These are phyloP conservation scores for Tipula vernalis DNA, from an alignment of 2,888 invertebrate genomes.

Conservation along the genomic window DNA sequence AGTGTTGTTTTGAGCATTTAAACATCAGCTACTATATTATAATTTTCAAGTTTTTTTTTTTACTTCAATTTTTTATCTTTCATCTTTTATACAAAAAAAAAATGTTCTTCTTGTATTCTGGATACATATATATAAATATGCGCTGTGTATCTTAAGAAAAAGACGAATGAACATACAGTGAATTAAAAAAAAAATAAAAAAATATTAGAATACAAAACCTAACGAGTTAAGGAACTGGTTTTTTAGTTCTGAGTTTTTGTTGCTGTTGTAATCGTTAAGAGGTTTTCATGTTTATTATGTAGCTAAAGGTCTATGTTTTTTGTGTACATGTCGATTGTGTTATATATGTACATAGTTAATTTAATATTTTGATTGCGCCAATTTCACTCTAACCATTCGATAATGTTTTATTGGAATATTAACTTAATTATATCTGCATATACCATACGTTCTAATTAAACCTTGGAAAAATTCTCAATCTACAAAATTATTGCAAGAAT, in stretches of 20 bases:
- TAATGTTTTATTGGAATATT: too few species aligned
- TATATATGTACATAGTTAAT: not conserved
- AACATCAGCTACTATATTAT: conserved; percentile 9
- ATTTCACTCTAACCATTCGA: not conserved
- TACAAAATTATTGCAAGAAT: too few species aligned
- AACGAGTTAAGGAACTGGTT: not conserved
- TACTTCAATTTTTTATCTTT: conserved; percentile 7
- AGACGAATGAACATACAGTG: not conserved
- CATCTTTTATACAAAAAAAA: not conserved
- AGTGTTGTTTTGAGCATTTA: conserved; percentile 10
- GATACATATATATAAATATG: not conserved
- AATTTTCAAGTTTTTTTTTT: not conserved
- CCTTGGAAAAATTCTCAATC: too few species aligned
- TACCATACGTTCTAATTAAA: too few species aligned
- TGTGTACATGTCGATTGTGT: not conserved
- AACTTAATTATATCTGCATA: too few species aligned
- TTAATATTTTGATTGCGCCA: not conserved
- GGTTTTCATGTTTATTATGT: not conserved
- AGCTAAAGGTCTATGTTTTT: not conserved
- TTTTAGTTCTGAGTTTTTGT: not conserved
- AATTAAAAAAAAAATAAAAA: not conserved
- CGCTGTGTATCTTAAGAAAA: not conserved
- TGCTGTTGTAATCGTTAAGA: not conserved
- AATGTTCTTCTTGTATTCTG: not conserved
- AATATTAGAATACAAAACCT: not conserved